phyloP scores from a whole-genome alignment of 2,888 invertebrate species.

The Aleiodes leptofemur region DNA sequence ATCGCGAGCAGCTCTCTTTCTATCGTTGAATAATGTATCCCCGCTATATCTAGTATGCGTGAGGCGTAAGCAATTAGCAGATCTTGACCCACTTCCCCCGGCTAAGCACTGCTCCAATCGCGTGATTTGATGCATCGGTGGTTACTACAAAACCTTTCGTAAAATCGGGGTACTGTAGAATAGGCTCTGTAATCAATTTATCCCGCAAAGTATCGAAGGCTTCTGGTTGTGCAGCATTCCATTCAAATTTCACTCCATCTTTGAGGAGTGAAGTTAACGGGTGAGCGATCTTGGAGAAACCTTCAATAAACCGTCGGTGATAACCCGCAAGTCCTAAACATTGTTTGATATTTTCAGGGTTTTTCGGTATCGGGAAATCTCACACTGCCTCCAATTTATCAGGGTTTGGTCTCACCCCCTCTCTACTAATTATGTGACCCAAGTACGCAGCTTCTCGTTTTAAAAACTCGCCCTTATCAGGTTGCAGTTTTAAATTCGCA shows the following conservation, averaged over 20 bases:
- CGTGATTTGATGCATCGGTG: conserved; percentile 43
- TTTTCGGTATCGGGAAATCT: conserved; percentile 42
- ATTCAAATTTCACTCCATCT: conserved; percentile 24
- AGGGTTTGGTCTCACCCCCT: conserved; percentile 46
- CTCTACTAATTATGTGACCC: conserved; percentile 36
- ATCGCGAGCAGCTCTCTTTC: conserved; percentile 57
- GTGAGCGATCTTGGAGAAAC: conserved; percentile 44
- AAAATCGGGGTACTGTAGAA: background rate
- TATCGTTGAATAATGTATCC: conserved; percentile 48
- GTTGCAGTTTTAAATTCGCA: conserved; percentile 39
- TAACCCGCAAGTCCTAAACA: conserved; percentile 44
- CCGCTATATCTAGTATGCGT: conserved; percentile 58
- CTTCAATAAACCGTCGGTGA: conserved; percentile 48
- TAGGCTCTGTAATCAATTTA: conserved; percentile 10
- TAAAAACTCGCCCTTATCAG: conserved; percentile 50
- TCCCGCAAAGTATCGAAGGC: background rate
- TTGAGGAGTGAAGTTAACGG: conserved; percentile 40
- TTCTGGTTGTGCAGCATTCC: conserved; percentile 7
- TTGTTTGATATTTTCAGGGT: conserved; percentile 43
- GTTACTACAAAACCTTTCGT: conserved; percentile 38
- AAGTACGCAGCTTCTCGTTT: conserved; percentile 36
- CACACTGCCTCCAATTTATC: conserved; percentile 44
- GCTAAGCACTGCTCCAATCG: conserved; percentile 52
- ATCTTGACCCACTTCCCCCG: conserved; percentile 59
- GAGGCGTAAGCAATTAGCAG: conserved; percentile 64